phyloP scores from a whole-genome alignment of 1,140 invertebrate species.

The Cydia pomonella region DNA sequence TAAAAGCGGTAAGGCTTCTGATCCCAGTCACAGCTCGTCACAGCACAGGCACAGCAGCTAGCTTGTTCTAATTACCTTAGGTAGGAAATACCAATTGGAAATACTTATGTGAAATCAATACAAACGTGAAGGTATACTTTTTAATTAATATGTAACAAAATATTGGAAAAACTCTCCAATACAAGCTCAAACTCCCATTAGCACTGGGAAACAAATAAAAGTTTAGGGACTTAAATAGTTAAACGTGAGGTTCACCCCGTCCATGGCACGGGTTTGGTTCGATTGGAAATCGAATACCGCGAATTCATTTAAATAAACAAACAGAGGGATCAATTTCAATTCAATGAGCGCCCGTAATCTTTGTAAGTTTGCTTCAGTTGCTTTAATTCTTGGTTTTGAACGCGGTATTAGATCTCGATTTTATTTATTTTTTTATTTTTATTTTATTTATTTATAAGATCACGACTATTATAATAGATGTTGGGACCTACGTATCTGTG shows the following conservation, averaged over 20 bases:
- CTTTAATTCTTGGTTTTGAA: neutral
- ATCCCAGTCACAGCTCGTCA: too few relatives aligned
- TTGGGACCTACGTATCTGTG: too few relatives aligned
- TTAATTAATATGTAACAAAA: slow-evolving; percentile 12
- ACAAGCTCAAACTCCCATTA: neutral
- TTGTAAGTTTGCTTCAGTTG: neutral
- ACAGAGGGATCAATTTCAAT: slow-evolving; percentile 23
- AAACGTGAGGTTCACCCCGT: slow-evolving; percentile 5
- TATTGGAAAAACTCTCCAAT: neutral
- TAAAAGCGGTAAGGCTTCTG: neutral
- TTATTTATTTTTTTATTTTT: too few relatives aligned
- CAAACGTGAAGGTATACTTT: neutral
- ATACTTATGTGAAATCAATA: neutral
- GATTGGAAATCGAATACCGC: slow-evolving; percentile 21
- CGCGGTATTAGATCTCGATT: neutral
- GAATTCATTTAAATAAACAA: slow-evolving; percentile 31
- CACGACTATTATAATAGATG: too few relatives aligned
- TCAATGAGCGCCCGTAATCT: neutral
- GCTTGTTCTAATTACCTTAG: too few relatives aligned
- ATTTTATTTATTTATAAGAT: too few relatives aligned
- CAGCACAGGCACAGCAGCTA: too few relatives aligned
- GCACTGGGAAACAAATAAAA: slow-evolving; percentile 13
- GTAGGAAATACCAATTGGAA: neutral
- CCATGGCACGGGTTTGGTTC: neutral
- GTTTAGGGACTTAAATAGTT: slow-evolving; percentile 19